A percentile compares a stretch with the other conserved stretches of the same genome.
Conservation (phyloP, 2,113 vertebrate genomes). For the Struthio camelus region DNA sequence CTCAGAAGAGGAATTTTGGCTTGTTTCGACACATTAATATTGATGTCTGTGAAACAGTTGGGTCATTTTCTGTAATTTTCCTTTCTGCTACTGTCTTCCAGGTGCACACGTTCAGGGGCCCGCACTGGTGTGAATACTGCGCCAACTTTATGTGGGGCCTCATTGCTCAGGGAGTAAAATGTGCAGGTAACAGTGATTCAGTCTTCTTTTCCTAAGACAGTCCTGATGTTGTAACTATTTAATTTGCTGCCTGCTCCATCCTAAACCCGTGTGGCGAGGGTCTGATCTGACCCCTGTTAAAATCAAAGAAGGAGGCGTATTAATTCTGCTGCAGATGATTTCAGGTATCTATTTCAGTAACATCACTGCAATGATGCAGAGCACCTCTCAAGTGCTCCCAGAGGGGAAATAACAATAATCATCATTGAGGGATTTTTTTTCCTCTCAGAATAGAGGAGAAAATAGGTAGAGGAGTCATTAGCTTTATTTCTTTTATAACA, state of each 20-base stretch:
- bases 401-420: not conserved
- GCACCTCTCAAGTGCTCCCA: fast-evolving
- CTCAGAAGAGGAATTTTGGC: not conserved
- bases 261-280: fast-evolving
- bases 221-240: not conserved
- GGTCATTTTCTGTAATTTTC: not conserved
- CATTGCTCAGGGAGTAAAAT: conserved; percentile 98
- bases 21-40: not conserved
- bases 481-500: not conserved
- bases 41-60: not conserved
- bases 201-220: not conserved
- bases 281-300: not conserved
- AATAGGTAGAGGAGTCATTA: not conserved
- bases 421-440: not conserved
- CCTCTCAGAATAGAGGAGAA: not conserved
- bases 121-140: conserved; percentile 99
- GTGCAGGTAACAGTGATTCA: conserved; percentile 85
- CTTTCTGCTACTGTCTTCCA: conserved; percentile 74
- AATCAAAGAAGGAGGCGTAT: not conserved
- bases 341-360: not conserved
- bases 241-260: not conserved
- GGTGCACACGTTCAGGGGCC: conserved; percentile 97
- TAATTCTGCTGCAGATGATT: not conserved
- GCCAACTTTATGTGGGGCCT: conserved; percentile 99
- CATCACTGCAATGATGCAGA: not conserved